Percentiles rank a stretch among this genome's conserved stretches.
phyloP scores from a whole-genome alignment of 2,888 invertebrate genomes.

The Odontocerum albicorne region DNA sequence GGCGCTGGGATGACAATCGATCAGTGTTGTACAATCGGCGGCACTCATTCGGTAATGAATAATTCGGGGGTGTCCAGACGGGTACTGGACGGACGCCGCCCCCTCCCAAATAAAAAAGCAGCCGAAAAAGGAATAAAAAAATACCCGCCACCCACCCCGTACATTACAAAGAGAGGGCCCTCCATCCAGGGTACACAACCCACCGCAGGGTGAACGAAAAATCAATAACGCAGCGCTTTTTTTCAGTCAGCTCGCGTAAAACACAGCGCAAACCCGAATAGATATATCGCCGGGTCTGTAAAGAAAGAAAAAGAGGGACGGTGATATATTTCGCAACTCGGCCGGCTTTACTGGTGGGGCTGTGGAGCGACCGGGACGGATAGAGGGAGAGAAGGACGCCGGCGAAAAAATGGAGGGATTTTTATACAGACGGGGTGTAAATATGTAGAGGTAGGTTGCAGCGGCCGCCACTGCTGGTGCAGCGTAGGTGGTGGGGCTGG shows the following conservation, averaged over 20 bases:
- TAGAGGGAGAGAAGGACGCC: conserved; percentile 32
- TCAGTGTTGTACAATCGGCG: neutral
- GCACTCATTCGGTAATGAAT: conserved; percentile 23
- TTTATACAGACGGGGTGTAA: conserved; percentile 37
- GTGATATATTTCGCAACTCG: conserved; percentile 31
- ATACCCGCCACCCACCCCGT: conserved; percentile 21
- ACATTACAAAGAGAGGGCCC: conserved; percentile 36
- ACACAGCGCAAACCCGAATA: conserved; percentile 41
- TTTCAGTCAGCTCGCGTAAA: conserved; percentile 54
- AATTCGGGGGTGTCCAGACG: conserved; percentile 35
- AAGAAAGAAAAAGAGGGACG: conserved; percentile 33
- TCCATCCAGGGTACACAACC: conserved; percentile 29
- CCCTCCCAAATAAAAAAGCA: conserved; percentile 23
- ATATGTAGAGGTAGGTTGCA: conserved; percentile 37
- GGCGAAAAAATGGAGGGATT: conserved; percentile 37
- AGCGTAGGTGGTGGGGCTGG: conserved; percentile 19
- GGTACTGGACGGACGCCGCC: conserved; percentile 26
- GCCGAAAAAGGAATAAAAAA: conserved; percentile 28
- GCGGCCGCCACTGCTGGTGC: conserved; percentile 26
- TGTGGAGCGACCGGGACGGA: conserved; percentile 24
- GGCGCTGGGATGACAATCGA: neutral
- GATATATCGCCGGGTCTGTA: conserved; percentile 33
- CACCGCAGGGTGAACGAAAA: conserved; percentile 45
- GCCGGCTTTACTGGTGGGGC: conserved; percentile 8
- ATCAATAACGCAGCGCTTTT: conserved; percentile 63